phyloP scores from a whole-genome alignment of 92 coral and sea anemone species.

The Zoanthus sociatus region DNA sequence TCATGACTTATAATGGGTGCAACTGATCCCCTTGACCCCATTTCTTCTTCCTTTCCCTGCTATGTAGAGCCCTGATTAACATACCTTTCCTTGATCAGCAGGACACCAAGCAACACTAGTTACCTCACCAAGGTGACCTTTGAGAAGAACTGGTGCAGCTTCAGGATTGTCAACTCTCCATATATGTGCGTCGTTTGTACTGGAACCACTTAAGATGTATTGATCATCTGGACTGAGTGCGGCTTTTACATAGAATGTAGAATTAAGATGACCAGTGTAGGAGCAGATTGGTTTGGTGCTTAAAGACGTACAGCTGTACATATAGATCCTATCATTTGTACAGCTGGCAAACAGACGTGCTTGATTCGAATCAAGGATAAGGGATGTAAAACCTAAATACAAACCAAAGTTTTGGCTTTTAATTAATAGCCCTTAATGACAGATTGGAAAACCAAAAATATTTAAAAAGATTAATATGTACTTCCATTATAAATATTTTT shows the following conservation, averaged over 20 bases:
- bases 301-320: slow-evolving; percentile 85
- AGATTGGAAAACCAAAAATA: too few species aligned
- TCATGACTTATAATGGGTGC: too few species aligned
- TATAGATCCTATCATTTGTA: slow-evolving; percentile 89
- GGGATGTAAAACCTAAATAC: slow-evolving; percentile 89
- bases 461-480: too few species aligned
- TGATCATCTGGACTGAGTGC: slow-evolving; percentile 88
- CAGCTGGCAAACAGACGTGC: slow-evolving; percentile 91
- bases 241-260: slow-evolving; percentile 94
- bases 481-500: too few species aligned
- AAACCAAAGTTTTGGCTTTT: background rate
- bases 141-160: slow-evolving; percentile 79
- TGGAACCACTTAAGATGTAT: slow-evolving; percentile 89
- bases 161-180: slow-evolving; percentile 84
- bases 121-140: slow-evolving; percentile 93
- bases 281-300: slow-evolving; percentile 74
- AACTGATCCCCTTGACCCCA: too few species aligned
- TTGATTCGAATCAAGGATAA: slow-evolving; percentile 87
- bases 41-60: too few species aligned
- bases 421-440: background rate
- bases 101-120: slow-evolving; percentile 99
- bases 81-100: slow-evolving; percentile 87
- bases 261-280: slow-evolving; percentile 85
- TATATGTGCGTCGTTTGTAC: slow-evolving; percentile 86
- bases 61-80: background rate